These are phyloP conservation scores for Vombatus ursinus DNA, from an alignment of 2,113 vertebrate species.

Conservation along the genomic window DNA sequence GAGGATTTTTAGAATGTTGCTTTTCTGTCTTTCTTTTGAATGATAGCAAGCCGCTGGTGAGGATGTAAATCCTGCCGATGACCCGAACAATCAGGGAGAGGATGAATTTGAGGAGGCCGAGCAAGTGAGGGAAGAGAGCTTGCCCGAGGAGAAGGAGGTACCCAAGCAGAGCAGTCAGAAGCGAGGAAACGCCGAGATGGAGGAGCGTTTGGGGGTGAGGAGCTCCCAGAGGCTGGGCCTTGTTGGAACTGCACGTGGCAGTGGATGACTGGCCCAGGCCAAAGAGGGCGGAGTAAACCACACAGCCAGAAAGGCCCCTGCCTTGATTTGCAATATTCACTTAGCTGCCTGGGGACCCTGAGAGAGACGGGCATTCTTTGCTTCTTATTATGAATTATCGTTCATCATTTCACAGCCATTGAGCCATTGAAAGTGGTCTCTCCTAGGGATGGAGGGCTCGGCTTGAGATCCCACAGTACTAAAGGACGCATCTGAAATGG, in stretches of 20 bases:
- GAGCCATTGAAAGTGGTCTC: neutral
- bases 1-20: slow-evolving; percentile 14
- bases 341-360: neutral
- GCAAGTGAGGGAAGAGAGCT: slow-evolving; percentile 88
- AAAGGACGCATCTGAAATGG: neutral
- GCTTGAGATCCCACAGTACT: slow-evolving; percentile 44
- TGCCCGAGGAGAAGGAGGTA: slow-evolving; percentile 84
- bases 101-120: slow-evolving; percentile 98
- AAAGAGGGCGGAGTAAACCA: neutral
- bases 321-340: neutral
- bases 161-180: slow-evolving; percentile 77
- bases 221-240: neutral
- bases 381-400: neutral
- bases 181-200: slow-evolving; percentile 83
- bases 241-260: neutral
- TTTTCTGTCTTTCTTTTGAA: slow-evolving; percentile 44
- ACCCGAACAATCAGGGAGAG: slow-evolving; percentile 98
- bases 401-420: slow-evolving; percentile 14
- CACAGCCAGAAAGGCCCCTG: neutral
- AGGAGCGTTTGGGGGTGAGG: slow-evolving; percentile 93
- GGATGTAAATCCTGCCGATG: slow-evolving; percentile 95
- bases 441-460: neutral
- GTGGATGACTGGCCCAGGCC: neutral
- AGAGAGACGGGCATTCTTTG: neutral
- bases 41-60: slow-evolving; percentile 85